Evolutionary conservation across 2,888 invertebrate species (phyloP).

Genomic region (Lasioglossum marginatum): DNA sequence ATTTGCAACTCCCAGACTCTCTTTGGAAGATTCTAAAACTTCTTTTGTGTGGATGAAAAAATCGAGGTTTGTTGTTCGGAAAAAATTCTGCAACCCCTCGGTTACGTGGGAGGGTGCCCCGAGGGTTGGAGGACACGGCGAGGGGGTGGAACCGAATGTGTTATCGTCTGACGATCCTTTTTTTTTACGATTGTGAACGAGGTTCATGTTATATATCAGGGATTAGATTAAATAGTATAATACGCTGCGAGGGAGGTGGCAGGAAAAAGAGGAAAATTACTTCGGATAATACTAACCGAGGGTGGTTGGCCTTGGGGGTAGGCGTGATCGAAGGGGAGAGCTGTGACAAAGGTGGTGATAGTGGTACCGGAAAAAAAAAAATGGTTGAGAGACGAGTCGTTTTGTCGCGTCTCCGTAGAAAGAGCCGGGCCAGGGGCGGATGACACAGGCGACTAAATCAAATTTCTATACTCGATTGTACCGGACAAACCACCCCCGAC

Average conservation of each 20-base stretch:
- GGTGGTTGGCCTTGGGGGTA: slow-evolving; percentile 54
- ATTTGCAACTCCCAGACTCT: background rate
- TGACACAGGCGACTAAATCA: background rate
- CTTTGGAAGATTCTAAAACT: background rate
- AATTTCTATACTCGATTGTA: slow-evolving; percentile 1
- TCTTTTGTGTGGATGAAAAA: background rate
- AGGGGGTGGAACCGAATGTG: slow-evolving; percentile 57
- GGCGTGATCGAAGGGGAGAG: slow-evolving; percentile 26
- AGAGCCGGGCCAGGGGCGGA: background rate
- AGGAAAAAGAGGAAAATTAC: slow-evolving; percentile 46
- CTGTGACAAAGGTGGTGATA: slow-evolving; percentile 78
- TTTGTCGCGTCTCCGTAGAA: slow-evolving; percentile 29
- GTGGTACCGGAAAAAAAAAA: slow-evolving; percentile 67
- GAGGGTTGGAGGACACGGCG: slow-evolving; percentile 6
- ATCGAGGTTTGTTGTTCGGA: background rate
- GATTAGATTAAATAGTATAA: slow-evolving; percentile 83
- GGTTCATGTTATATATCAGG: slow-evolving; percentile 84
- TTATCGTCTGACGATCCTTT: slow-evolving; percentile 79
- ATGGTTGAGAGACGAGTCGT: slow-evolving; percentile 13
- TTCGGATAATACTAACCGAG: slow-evolving; percentile 2
- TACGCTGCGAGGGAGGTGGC: slow-evolving; percentile 76
- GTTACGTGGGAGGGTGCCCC: background rate
- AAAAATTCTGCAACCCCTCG: background rate
- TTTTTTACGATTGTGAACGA: slow-evolving; percentile 80
- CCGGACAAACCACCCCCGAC: background rate